Evolutionary conservation across 2,797 vertebrate species (phyloP).

Genomic region (Anisognathus igniventris): DNA sequence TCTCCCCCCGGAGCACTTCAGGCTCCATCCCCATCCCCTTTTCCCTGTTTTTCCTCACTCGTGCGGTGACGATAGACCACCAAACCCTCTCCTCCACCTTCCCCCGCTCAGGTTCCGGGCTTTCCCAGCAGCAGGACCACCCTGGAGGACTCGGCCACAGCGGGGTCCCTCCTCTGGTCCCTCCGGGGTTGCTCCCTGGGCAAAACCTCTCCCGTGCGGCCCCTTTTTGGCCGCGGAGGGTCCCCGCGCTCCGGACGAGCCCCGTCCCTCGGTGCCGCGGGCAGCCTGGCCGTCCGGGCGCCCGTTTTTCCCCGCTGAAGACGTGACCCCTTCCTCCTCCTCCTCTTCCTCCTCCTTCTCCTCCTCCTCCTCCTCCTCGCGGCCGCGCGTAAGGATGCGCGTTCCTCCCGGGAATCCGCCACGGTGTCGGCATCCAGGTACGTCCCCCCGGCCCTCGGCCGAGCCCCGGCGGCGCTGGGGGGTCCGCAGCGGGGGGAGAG

Average conservation of each 20-base stretch:
- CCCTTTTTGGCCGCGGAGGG: background rate
- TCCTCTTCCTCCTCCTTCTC: background rate
- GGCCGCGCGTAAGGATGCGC: background rate
- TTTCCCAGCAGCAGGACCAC: background rate
- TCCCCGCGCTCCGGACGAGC: background rate
- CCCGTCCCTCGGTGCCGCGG: background rate
- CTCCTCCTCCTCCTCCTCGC: background rate
- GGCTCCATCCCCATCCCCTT: background rate
- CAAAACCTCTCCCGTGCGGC: background rate
- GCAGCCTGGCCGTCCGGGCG: background rate
- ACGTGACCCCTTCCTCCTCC: background rate
- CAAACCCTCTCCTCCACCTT: background rate
- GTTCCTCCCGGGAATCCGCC: background rate
- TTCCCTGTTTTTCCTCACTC: background rate
- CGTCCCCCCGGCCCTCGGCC: background rate
- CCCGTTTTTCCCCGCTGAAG: background rate
- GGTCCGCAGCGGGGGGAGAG: background rate
- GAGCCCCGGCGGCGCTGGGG: background rate
- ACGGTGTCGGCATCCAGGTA: slow-evolving; percentile 8
- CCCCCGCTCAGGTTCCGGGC: background rate
- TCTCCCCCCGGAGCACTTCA: rapidly evolving
- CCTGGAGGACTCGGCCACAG: background rate
- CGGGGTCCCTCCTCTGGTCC: background rate
- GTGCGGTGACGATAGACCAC: rapidly evolving
- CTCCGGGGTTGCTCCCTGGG: background rate